Evolutionary conservation across 2,888 invertebrate species (phyloP), one percentile per base, ranked within the genome.

Genomic region (Pollenia labialis): DNA sequence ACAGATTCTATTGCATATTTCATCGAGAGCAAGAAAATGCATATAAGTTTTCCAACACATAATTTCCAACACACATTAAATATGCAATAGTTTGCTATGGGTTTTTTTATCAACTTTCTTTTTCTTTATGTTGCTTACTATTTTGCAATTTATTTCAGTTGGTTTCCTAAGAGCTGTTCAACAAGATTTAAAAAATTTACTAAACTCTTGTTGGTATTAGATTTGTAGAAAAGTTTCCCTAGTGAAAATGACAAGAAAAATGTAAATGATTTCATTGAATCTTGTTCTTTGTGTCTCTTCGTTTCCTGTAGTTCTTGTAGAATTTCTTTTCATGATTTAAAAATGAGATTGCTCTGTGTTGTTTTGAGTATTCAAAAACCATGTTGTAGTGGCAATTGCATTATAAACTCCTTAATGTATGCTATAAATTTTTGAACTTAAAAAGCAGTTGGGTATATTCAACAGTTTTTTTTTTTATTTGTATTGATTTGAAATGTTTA

Each of bases 51-150:
- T 72, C 46, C 50, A 74, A 74, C 50, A 81, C 72, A 74, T 68
- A n/a, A n/a, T n/a, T n/a, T n/a, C n/a, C n/a, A n/a, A n/a, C n/a
- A n/a, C 50, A 74, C 74, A 56, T 81, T 42, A 74, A 81, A 50
- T 66, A 81, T 81, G 81, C 81, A 81, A 81, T 58, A 58, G 68
- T 81, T 74, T 75, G 14, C n/a, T 66, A 69, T 79, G 18, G 48
- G 12, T 32, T 16, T 23, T n/a, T 7, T 52, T 50, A 44, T 23
- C 52, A 46, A 46, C 32, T 48, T 18, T 8, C 12, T 56, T 46
- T 42, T 50, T 12, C 16, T 52, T 42, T 23, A 16, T 56, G 14
- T 40, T 40, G 23, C 12, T 4, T 80, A 42, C 50, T 42, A 71
- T 58, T 18, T 68, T 40, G 40, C 14, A 16, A 32, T 80, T 71